phyloP scores from a whole-genome alignment of 2,113 vertebrate genomes.

The Struthio camelus region DNA sequence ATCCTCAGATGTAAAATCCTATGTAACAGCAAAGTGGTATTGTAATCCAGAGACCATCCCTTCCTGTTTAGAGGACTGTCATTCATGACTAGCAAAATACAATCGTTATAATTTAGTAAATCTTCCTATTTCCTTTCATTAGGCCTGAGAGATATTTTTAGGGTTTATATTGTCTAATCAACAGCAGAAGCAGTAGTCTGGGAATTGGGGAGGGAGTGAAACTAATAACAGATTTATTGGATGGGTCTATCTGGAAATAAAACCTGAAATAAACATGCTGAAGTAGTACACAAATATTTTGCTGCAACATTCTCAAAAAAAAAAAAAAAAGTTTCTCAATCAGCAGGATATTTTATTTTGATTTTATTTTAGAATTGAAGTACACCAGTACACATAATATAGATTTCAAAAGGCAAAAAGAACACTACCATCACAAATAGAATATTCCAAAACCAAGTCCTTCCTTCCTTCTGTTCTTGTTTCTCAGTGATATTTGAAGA shows the following conservation, averaged over 20 bases:
- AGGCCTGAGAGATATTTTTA: neutral
- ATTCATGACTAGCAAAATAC: neutral
- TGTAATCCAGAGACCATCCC: neutral
- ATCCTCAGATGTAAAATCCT: neutral
- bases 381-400: neutral
- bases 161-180: neutral
- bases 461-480: neutral
- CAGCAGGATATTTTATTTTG: neutral
- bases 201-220: neutral
- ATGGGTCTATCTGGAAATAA: neutral
- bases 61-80: neutral
- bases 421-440: neutral
- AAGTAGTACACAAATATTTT: neutral
- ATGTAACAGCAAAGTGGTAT: neutral
- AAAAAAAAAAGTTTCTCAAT: neutral
- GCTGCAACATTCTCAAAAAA: neutral
- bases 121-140: neutral
- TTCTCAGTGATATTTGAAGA: neutral
- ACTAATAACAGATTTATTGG: neutral
- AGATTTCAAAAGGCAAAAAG: neutral
- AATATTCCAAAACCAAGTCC: neutral
- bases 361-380: neutral
- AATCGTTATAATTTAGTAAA: neutral
- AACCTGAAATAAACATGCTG: neutral
- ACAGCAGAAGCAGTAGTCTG: neutral